phyloP scores from a whole-genome alignment of 2,797 vertebrate genomes.

The Pitangus sulphuratus region DNA sequence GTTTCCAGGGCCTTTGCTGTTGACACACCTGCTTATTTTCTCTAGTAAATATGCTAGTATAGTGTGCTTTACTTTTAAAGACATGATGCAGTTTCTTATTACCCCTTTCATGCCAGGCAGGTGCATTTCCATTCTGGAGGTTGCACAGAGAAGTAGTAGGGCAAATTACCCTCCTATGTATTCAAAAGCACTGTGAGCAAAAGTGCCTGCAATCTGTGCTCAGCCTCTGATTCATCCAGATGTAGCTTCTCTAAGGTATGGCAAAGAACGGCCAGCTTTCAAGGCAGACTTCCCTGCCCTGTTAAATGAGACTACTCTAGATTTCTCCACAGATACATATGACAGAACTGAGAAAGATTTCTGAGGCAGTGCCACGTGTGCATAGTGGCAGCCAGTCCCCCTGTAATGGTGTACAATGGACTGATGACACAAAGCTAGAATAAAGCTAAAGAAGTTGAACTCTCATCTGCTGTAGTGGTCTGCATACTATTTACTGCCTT shows the following conservation, averaged over 20 bases:
- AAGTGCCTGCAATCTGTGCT: not conserved
- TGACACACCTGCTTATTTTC: not conserved
- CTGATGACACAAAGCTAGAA: not conserved
- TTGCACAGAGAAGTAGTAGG: rapidly evolving
- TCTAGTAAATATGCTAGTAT: not conserved
- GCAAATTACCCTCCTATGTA: not conserved
- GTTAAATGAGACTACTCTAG: not conserved
- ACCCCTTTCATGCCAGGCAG: not conserved
- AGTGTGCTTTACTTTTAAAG: not conserved
- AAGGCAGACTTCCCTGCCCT: not conserved
- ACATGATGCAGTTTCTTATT: not conserved
- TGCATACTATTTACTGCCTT: not conserved
- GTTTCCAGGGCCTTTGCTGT: not conserved
- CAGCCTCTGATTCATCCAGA: not conserved
- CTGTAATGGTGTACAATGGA: not conserved
- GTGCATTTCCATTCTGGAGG: not conserved
- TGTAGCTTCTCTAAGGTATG: not conserved
- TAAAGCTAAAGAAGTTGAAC: not conserved
- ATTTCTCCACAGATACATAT: not conserved
- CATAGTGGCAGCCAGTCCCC: no score
- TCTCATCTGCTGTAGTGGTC: not conserved
- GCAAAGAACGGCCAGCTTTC: not conserved
- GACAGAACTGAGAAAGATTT: not conserved
- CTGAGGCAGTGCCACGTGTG: not conserved
- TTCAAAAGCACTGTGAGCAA: not conserved